These are phyloP conservation scores for Myotis vivesi DNA, from an alignment of 2,797 vertebrate species.

Conservation along the genomic window DNA sequence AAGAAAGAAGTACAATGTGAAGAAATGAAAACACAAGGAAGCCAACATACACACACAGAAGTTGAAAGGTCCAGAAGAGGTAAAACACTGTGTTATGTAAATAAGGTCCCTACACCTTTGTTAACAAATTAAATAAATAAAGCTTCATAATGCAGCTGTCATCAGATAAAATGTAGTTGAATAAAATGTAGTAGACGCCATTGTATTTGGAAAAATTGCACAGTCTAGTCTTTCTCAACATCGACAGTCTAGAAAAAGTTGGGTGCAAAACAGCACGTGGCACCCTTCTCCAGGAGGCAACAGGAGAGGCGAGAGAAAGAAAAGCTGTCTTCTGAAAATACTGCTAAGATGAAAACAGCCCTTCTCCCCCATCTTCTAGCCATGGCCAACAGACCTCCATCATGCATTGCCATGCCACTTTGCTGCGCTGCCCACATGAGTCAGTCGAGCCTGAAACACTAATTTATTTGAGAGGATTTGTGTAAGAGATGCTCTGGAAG, in stretches of 20 bases:
- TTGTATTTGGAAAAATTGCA: neutral
- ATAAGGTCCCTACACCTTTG: neutral
- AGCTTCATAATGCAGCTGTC: neutral
- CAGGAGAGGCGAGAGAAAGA: neutral
- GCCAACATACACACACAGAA: neutral
- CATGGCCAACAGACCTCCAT: neutral
- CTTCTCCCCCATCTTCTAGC: no score
- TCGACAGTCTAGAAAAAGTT: neutral
- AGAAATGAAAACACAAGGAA: neutral
- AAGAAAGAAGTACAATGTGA: neutral
- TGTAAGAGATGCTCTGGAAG: neutral
- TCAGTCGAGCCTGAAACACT: neutral
- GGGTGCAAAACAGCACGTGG: neutral
- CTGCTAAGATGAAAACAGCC: neutral
- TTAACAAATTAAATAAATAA: neutral
- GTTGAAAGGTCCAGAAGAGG: neutral
- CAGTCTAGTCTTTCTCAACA: neutral
- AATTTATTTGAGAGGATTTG: conserved; percentile 60
- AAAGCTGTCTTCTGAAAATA: neutral
- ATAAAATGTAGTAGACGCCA: neutral
- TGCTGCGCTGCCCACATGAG: neutral
- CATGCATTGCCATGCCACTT: neutral
- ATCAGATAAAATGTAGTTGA: neutral
- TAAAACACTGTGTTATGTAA: neutral
- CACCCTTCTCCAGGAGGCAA: neutral